phyloP scores from a whole-genome alignment of 2,797 vertebrate species.

The Takifugu rubripes region DNA sequence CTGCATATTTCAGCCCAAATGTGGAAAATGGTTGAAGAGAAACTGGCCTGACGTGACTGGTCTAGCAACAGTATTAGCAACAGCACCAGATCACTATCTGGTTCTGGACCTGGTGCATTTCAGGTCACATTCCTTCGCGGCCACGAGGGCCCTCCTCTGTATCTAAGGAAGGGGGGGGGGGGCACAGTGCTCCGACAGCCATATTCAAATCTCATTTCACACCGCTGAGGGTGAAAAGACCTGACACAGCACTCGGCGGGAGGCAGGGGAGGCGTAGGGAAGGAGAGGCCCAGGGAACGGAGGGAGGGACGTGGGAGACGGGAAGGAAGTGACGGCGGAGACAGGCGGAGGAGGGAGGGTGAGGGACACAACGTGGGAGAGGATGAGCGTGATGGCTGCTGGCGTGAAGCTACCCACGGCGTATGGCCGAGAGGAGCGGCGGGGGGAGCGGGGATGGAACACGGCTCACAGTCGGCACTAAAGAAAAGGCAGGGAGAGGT shows the following conservation, averaged over 20 bases:
- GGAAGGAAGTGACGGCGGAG: slow-evolving; percentile 39
- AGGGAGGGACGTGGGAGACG: slow-evolving; percentile 28
- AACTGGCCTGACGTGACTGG: slow-evolving; percentile 12
- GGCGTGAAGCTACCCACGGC: slow-evolving; percentile 46
- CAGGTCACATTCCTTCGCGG: slow-evolving; percentile 58
- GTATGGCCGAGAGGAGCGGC: slow-evolving; percentile 24
- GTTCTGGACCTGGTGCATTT: slow-evolving; percentile 14
- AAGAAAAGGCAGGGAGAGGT: slow-evolving; percentile 22
- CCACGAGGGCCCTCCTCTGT: slow-evolving; percentile 44
- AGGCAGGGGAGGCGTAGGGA: slow-evolving; percentile 32
- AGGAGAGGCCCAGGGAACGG: slow-evolving; percentile 28
- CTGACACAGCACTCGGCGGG: slow-evolving; percentile 71
- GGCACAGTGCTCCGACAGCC: slow-evolving; percentile 60
- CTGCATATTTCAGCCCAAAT: too few species aligned
- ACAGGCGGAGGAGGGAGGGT: slow-evolving; percentile 45
- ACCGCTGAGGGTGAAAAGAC: slow-evolving; percentile 65
- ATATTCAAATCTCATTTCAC: slow-evolving; percentile 79
- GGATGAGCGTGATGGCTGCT: slow-evolving; percentile 50
- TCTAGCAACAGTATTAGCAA: too few species aligned
- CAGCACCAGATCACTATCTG: too few species aligned
- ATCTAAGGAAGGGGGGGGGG: background rate
- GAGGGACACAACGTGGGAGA: slow-evolving; percentile 48
- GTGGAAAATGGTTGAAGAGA: too few species aligned
- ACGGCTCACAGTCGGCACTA: too few species aligned
- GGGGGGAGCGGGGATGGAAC: slow-evolving; percentile 8